Conservation (phyloP, 2,113 vertebrate species). For the Etia nguti region DNA sequence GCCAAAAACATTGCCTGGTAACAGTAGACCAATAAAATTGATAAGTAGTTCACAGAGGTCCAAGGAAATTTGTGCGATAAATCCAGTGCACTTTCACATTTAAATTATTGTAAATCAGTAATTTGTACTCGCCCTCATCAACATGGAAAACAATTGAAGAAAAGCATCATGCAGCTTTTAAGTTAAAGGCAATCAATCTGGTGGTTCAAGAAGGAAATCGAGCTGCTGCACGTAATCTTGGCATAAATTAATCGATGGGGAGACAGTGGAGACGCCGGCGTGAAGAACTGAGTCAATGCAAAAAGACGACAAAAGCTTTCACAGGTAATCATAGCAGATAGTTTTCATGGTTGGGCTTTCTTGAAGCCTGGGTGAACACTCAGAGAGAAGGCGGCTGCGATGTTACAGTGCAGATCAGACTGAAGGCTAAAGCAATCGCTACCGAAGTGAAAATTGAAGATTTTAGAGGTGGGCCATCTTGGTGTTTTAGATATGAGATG, state of each 20-base stretch:
- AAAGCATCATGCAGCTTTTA: not conserved
- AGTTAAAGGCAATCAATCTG: not conserved
- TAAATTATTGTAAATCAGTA: not conserved
- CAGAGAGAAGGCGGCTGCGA: fast-evolving
- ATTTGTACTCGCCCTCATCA: not conserved
- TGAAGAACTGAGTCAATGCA: not conserved
- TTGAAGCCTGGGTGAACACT: not conserved
- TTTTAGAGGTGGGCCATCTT: not conserved
- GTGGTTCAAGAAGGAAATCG: not conserved
- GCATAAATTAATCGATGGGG: not conserved
- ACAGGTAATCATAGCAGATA: not conserved
- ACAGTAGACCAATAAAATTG: not conserved
- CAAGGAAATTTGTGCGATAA: not conserved
- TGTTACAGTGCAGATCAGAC: not conserved
- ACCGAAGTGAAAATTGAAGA: not conserved
- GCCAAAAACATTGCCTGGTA: not conserved
- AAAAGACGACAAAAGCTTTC: not conserved
- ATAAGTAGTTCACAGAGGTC: not conserved
- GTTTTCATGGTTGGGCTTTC: no score
- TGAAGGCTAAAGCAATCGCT: not conserved
- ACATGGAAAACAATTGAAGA: not conserved
- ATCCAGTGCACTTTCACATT: not conserved
- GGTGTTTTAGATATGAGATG: not conserved
- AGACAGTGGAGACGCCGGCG: not conserved
- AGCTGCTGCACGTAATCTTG: not conserved